Conservation (phyloP, 2,113 vertebrate species). For the Lycocorax pyrrhopterus region DNA sequence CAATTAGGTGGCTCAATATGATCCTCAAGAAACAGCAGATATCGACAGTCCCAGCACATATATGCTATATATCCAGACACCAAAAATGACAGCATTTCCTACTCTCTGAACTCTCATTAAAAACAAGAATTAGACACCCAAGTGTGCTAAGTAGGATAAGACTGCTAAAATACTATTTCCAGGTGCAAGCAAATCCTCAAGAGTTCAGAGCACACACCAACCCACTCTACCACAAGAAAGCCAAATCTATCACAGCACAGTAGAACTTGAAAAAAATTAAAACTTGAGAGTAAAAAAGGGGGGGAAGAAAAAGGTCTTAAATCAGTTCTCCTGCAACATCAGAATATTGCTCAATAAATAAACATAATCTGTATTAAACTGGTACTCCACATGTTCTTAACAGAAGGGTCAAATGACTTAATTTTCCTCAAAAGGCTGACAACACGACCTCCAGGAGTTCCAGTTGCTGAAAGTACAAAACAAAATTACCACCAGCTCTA, state of each 20-base stretch:
- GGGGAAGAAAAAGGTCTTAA: neutral
- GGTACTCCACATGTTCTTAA: neutral
- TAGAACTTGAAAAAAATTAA: neutral
- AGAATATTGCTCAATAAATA: neutral
- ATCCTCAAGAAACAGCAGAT: neutral
- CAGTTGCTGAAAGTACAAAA: neutral
- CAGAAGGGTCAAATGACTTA: neutral
- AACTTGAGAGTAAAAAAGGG: neutral
- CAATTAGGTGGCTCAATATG: neutral
- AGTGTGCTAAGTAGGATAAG: neutral
- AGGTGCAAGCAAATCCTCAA: neutral
- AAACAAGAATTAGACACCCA: neutral
- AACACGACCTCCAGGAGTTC: neutral
- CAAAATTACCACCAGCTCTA: neutral
- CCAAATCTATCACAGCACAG: neutral
- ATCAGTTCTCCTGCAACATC: neutral
- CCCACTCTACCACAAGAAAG: neutral
- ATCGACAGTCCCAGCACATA: accelerated
- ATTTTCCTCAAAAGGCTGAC: neutral
- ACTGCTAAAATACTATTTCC: neutral
- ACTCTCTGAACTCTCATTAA: neutral
- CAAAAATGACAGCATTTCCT: neutral
- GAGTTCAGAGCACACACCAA: neutral
- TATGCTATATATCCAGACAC: neutral
- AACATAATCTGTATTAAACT: neutral